Evolutionary conservation across 2,113 vertebrate genomes (phyloP).

Genomic region (Cololabis saira): DNA sequence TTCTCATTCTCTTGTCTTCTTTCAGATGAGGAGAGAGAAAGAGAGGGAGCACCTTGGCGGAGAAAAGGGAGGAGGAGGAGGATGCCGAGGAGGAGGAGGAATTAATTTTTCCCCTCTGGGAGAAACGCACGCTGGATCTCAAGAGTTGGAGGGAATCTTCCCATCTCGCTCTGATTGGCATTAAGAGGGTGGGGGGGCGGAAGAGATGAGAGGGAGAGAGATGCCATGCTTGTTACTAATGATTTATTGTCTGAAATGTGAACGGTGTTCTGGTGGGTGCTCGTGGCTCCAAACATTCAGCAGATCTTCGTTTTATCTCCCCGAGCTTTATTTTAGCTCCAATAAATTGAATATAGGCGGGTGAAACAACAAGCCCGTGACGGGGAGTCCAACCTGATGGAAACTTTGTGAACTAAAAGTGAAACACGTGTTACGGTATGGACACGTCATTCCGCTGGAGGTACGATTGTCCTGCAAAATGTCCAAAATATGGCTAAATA

Average conservation of each 20-base stretch:
- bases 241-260: constrained; percentile 79
- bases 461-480: no score
- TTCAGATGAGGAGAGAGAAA: constrained; percentile 69
- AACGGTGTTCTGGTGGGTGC: constrained; percentile 58
- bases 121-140: constrained; percentile 79
- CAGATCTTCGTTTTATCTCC: constrained; percentile 23
- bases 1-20: constrained; percentile 81
- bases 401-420: constrained; percentile 9
- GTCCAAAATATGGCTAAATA: no score
- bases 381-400: neutral
- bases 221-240: constrained; percentile 75
- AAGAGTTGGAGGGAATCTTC: constrained; percentile 81
- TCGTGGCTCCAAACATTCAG: constrained; percentile 42
- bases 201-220: constrained; percentile 50
- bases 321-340: constrained; percentile 5
- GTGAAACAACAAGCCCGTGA: neutral
- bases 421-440: no score
- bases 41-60: constrained; percentile 81
- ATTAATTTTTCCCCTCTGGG: constrained; percentile 86
- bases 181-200: constrained; percentile 63
- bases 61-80: constrained; percentile 73
- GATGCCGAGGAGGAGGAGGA: constrained; percentile 82
- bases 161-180: constrained; percentile 82
- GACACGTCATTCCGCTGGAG: no score
- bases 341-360: constrained; percentile 3